These are phyloP conservation scores for Trachelus troglodyta DNA, from an alignment of 2,888 invertebrate genomes.

Conservation along the genomic window DNA sequence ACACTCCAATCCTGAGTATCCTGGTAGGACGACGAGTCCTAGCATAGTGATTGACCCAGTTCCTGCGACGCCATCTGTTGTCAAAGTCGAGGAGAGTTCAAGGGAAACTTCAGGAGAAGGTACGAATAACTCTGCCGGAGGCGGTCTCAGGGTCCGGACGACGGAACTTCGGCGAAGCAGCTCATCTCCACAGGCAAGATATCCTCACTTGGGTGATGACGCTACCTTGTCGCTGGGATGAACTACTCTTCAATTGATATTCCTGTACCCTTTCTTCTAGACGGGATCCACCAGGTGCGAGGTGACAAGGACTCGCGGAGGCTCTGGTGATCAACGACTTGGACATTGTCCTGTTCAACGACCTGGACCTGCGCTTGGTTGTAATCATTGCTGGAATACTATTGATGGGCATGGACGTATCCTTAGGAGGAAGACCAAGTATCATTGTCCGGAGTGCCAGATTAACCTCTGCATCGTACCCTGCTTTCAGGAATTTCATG, in stretches of 20 bases:
- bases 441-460: conserved; percentile 90
- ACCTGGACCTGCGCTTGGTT: conserved; percentile 86
- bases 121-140: conserved; percentile 40
- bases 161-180: conserved; percentile 73
- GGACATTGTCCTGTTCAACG: conserved; percentile 87
- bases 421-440: conserved; percentile 86
- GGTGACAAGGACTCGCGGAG: conserved; percentile 32
- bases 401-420: conserved; percentile 86
- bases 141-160: conserved; percentile 67
- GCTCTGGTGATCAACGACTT: conserved; percentile 68
- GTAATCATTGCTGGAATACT: conserved; percentile 93
- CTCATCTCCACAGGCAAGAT: conserved; percentile 72
- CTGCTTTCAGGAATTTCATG: conserved; percentile 88
- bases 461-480: conserved; percentile 91
- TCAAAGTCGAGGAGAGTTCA: conserved; percentile 53
- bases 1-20: conserved; percentile 68
- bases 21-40: conserved; percentile 52
- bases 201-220: conserved; percentile 4
- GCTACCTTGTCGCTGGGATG: neutral
- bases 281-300: neutral
- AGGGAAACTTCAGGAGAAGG: conserved; percentile 42
- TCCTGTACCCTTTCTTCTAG: neutral
- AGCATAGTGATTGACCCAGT: conserved; percentile 59
- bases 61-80: conserved; percentile 31
- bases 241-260: neutral